Evolutionary conservation across 2,113 vertebrate genomes (phyloP), one percentile per base, ranked within the genome.

Genomic region (Albula goreensis): DNA sequence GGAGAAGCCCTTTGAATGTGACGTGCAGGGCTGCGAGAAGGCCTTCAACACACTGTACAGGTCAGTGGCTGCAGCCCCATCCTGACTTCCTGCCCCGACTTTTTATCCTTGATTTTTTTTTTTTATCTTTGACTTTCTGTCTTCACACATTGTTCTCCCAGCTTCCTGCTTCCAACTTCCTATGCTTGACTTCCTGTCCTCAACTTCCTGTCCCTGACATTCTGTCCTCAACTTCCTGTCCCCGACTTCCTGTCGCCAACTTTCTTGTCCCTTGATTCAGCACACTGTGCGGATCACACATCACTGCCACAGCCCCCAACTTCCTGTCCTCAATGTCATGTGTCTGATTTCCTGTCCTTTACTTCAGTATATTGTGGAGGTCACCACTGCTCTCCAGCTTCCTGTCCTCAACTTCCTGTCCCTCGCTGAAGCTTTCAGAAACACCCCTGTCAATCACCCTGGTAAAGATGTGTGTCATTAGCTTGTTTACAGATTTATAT

Each of bases 41-140:
- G 98, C 98, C 0, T 99, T 99, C 92, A 99, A 99, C 92, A 99
- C 98, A 0, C 94, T 99, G 19, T 99, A 99, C 95, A 97, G 98
- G 97, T 99, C 56, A 81, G 92, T 41, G 31, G 31, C 31, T 41
- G 31, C 31, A 1, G n/a, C n/a, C n/a, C n/a, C n/a, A n/a, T n/a
- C n/a, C 31, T 41, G 66, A 66, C 60, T 19, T 2, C 25, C 0
- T 11, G 19, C 13, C 0, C 0, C 19, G 17, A 53, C 7, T 50
- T 50, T 17, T 50, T 48, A 11, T 7, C 22, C 57, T 48, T 48
- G 17, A 66, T 12, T 56, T 15, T 51, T 19, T 25, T 4, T 50
- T 50, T 17, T 50, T 48, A 11, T 7, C 22, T 31, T 48, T 48
- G 17, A 66, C 53, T 56, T 15, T 41, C 56, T 83, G 82, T 50